These are phyloP conservation scores for Tachysurus fulvidraco DNA, from an alignment of 2,113 vertebrate species.

Conservation along the genomic window DNA sequence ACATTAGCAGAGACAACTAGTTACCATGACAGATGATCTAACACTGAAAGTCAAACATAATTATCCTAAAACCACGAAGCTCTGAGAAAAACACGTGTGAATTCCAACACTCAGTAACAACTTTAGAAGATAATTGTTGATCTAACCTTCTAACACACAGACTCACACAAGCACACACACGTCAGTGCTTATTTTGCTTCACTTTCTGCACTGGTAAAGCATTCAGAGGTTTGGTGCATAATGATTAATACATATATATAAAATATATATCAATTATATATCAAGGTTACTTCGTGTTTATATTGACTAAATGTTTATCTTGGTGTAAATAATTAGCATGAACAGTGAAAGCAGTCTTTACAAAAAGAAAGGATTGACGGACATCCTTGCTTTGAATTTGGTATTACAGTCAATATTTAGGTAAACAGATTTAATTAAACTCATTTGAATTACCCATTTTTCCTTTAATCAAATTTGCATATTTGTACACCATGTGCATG, in stretches of 20 bases:
- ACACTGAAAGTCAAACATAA: background rate
- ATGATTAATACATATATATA: background rate
- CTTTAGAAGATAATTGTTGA: background rate
- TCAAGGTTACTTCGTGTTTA: background rate
- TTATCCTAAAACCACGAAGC: background rate
- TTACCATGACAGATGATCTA: background rate
- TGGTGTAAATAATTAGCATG: background rate
- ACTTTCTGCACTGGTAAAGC: background rate
- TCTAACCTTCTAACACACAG: background rate
- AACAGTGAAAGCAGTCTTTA: background rate
- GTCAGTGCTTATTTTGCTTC: background rate
- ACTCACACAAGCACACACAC: background rate
- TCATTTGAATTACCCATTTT: background rate
- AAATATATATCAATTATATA: background rate
- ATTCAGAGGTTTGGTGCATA: background rate
- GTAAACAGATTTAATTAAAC: background rate
- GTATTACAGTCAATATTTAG: background rate
- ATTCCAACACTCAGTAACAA: background rate
- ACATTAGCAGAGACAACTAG: background rate
- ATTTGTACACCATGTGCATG: background rate
- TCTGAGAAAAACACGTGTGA: background rate
- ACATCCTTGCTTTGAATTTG: background rate
- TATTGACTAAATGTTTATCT: background rate
- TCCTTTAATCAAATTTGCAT: background rate
- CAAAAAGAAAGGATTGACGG: background rate